These are phyloP conservation scores for Sus scrofa DNA, from an alignment of 2,113 vertebrate species.

Conservation along the genomic window T2T-Sscrofa CM000819.6:137103501-137104000, in stretches of 20 bases:
- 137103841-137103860: not conserved
- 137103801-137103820: not conserved
- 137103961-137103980: not conserved
- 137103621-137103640: slow-evolving; percentile 56
- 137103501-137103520: slow-evolving; percentile 45
- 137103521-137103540: slow-evolving; percentile 45
- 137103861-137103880: not conserved
- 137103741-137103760: not conserved
- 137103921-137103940: not conserved
- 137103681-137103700: not conserved
- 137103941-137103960: not conserved
- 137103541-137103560: slow-evolving; percentile 28
- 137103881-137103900: not conserved
- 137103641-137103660: slow-evolving; percentile 25
- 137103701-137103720: not conserved
- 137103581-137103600: slow-evolving; percentile 46
- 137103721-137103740: not conserved
- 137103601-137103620: slow-evolving; percentile 49
- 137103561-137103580: slow-evolving; percentile 58
- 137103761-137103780: slow-evolving; percentile 21
- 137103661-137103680: not conserved
- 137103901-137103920: not conserved
- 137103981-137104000: not conserved
- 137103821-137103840: not conserved
- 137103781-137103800: not conserved